Conservation (phyloP, 2,113 vertebrate genomes). For the Seriola dumerili region DNA sequence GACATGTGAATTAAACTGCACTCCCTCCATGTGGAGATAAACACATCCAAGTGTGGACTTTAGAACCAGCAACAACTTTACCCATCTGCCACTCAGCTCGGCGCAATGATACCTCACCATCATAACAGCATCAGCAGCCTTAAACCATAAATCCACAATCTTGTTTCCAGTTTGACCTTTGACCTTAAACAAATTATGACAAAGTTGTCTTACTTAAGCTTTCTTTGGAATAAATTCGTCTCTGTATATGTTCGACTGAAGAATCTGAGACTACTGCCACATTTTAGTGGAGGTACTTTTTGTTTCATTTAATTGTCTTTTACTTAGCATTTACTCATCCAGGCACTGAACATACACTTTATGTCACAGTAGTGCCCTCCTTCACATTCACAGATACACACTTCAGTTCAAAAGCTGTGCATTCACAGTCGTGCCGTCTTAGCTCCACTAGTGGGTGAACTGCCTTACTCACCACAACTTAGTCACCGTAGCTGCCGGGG, state of each 20-base stretch:
- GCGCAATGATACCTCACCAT: conserved; percentile 31
- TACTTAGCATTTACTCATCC: background rate
- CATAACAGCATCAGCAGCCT: conserved; percentile 30
- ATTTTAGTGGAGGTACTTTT: background rate
- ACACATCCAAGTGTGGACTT: conserved; percentile 65
- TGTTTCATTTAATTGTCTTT: background rate
- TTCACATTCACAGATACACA: background rate
- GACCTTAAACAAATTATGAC: conserved; percentile 9
- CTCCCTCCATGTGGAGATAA: conserved; percentile 65
- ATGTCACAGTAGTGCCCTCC: background rate
- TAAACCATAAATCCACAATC: conserved; percentile 24
- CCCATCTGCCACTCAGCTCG: conserved; percentile 75
- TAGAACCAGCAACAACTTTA: conserved; percentile 61
- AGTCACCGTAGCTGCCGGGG: background rate
- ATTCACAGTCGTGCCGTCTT: background rate
- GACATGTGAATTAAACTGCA: conserved; percentile 76
- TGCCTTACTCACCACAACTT: background rate
- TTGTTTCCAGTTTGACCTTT: conserved; percentile 42
- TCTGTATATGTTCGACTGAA: background rate
- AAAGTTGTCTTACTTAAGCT: background rate
- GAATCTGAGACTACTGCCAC: background rate
- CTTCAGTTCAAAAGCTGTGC: background rate
- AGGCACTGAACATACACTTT: background rate
- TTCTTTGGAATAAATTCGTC: background rate
- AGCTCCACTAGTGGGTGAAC: background rate